Evolutionary conservation across 1,140 invertebrate genomes (phyloP), one percentile per base, ranked within the genome.

Genomic region (Zelostemma sp.): DNA sequence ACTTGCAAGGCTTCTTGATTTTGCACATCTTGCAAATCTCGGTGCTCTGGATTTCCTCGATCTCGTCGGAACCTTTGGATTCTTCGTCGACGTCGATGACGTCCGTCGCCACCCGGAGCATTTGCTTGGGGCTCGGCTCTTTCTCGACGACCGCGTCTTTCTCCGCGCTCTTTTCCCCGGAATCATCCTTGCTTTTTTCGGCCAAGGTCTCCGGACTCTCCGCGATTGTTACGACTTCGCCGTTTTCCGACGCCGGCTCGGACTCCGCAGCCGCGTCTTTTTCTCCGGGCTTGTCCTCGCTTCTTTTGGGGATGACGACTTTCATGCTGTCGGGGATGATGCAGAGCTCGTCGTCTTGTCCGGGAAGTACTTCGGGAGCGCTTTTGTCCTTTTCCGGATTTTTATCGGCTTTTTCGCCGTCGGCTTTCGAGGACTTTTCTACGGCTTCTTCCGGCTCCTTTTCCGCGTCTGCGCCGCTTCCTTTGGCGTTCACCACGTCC

Each of bases 311-410:
- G 19, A 76, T 59, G 54, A 80, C 71, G 12, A 77, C 68, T 69
- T 84, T 85, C 79, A 83, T 85, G 28, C 73, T 82, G 38, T 85
- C 83, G 14, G 83, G 83, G 19, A 85, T 83, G 16, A 86, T 86
- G 47, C 84, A 85, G 1, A 86, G 60, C 19, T 85, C 83, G 33
- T 85, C 80, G 49, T 86, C 83, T 59, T 85, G 83, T 6, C 82
- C 83, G 11, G 83, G 82, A 17, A 83, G 72, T 15, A 86, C 53
- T 16, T 65, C 38, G 12, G 33, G 18, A 4, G 47, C 55, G 16
- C 4, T 56, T 40, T 55, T 43, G 5, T 59, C 50, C 8, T 2
- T 50, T 3, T 55, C 14, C 56, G 35, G n/a, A 0, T n/a, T n/a
- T 12, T 70, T 65, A 8, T 54, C 40, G 3, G 25, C 14, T 48